Percentiles rank a stretch among this genome's conserved stretches.
phyloP scores from a whole-genome alignment of 2,888 invertebrate species.

The Drosophila borborema region DNA sequence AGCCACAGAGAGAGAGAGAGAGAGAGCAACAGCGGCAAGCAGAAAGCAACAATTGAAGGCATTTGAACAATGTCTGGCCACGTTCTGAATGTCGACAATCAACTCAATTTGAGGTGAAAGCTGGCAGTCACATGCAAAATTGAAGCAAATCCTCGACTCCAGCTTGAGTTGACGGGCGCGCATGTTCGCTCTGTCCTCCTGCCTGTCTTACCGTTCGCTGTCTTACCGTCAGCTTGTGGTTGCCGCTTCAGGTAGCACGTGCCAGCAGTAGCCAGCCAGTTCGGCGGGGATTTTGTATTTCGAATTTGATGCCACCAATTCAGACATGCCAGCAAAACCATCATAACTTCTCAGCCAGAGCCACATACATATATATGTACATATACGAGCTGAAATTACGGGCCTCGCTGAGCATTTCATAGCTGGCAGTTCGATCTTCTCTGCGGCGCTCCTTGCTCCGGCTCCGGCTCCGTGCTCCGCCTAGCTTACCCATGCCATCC shows the following conservation, averaged over 20 bases:
- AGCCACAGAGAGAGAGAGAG: constrained; percentile 1
- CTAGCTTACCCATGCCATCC: not conserved
- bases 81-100: constrained; percentile 73
- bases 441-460: not conserved
- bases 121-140: constrained; percentile 48
- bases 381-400: constrained; percentile 55
- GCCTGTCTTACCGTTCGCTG: no score
- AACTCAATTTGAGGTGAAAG: constrained; percentile 66
- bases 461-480: not conserved
- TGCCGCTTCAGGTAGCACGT: constrained; percentile 41
- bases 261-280: constrained; percentile 45
- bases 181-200: not conserved
- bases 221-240: not conserved
- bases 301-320: constrained; percentile 47
- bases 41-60: constrained; percentile 40
- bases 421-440: constrained; percentile 34
- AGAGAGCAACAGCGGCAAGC: constrained; percentile 1
- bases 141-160: constrained; percentile 49
- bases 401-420: constrained; percentile 38
- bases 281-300: constrained; percentile 54
- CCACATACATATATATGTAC: not conserved
- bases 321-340: constrained; percentile 25
- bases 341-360: constrained; percentile 35
- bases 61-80: constrained; percentile 58
- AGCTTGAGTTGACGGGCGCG: constrained; percentile 19